Base-by-base conservation (phyloP, 2,888 invertebrate species). In the Pelosia muscerda region DNA sequence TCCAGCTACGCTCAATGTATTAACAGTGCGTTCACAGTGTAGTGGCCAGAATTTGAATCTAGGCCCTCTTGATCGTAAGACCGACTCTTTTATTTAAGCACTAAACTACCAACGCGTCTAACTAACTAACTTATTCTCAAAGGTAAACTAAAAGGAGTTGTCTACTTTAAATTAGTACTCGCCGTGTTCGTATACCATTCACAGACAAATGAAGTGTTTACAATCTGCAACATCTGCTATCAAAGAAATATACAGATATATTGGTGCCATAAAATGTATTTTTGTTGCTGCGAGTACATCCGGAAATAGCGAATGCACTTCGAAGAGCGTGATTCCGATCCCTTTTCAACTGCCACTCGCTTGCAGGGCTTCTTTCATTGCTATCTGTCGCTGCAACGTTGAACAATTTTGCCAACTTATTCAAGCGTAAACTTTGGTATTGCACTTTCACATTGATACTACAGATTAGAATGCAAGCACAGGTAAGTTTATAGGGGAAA, bases 261-360 rank as follows among this genome's bases (percentile, higher is more conserved):
- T 75, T 65, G 71, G 69, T 75, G 75, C 78, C 77, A 78, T 78
- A 74, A 78, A 77, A 82, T 71, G 68, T 77, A 78, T 79, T 74
- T 81, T 79, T 81, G 77, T 84, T 78, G 81, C 66, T 76, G 68
- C 69, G 66, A 79, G 72, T 78, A 73, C 79, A 85, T 81, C 80
- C 83, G 87, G 84, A 89, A 86, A 89, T 88, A 86, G 85, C 83
- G 82, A 84, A 86, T 88, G 87, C 89, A 88, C 87, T 91, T 84
- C 86, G 81, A 81, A 81, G 77, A 79, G 79, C 82, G 79, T 76
- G 87, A 86, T 85, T 82, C 83, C 86, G 83, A 89, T 89, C 87
- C 86, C 86, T 90, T 88, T 89, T 88, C 83, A 84, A 83, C 79
- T 72, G 81, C 69, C 68, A 80, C 81, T 84, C 84, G 85, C 84